Conservation (phyloP, 1,140 invertebrate genomes). For the Drosophila paulistorum region DNA sequence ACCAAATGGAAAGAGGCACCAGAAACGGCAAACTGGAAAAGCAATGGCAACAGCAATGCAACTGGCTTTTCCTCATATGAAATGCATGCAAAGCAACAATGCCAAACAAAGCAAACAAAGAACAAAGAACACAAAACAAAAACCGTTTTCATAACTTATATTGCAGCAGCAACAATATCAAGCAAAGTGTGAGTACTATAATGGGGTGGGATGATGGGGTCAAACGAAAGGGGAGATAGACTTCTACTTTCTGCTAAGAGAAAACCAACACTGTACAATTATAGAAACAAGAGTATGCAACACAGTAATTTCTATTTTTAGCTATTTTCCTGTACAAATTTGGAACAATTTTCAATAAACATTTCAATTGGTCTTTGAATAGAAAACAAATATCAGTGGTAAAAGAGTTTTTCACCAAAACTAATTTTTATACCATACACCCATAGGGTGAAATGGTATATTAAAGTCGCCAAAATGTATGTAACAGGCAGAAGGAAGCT, state of each 20-base stretch:
- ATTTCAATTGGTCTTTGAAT: not conserved
- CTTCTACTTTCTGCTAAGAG: not conserved
- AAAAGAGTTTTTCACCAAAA: too few relatives aligned
- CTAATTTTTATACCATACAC: too few relatives aligned
- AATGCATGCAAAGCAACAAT: slow-evolving; percentile 67
- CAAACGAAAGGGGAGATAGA: not conserved
- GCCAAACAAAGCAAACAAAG: slow-evolving; percentile 56
- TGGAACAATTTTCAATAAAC: not conserved
- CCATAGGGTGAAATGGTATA: too few relatives aligned
- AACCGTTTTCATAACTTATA: slow-evolving; percentile 75
- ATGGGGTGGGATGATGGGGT: not conserved
- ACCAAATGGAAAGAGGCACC: slow-evolving; percentile 73
- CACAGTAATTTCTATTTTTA: not conserved
- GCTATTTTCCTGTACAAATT: not conserved
- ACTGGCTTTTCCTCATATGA: slow-evolving; percentile 50
- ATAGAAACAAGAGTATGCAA: not conserved
- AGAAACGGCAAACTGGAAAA: slow-evolving; percentile 48
- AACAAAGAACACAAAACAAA: slow-evolving; percentile 44
- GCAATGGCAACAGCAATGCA: slow-evolving; percentile 6
- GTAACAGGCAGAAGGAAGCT: too few relatives aligned
- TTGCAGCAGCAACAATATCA: slow-evolving; percentile 41
- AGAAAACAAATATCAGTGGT: too few relatives aligned
- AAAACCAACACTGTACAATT: not conserved
- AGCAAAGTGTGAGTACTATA: slow-evolving; percentile 9
- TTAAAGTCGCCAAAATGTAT: too few relatives aligned